Evolutionary conservation across 2,888 invertebrate genomes (phyloP).

Genomic region (Eristalinus aeneus): DNA sequence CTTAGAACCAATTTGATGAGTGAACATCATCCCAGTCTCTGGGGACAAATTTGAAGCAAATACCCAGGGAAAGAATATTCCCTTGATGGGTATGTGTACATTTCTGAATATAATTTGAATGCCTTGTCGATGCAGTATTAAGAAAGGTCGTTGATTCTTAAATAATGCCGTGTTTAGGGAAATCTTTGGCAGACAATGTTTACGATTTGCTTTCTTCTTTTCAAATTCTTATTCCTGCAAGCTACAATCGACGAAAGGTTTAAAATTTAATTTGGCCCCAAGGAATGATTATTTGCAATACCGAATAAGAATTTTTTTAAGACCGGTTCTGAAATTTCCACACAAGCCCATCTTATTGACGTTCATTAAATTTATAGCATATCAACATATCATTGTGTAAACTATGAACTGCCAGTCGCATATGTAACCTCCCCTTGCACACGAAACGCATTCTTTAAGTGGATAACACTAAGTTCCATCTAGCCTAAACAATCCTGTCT

Average conservation of each 20-base stretch:
- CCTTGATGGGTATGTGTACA: not conserved
- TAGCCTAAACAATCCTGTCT: not conserved
- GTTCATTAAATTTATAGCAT: too few species aligned
- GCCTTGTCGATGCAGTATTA: not conserved
- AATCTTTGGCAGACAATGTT: too few species aligned
- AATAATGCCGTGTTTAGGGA: not conserved
- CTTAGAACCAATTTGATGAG: not conserved
- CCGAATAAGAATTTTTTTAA: too few species aligned
- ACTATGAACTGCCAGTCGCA: not conserved
- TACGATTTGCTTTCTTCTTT: too few species aligned
- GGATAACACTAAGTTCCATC: not conserved
- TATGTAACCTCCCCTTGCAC: not conserved
- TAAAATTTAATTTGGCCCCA: too few species aligned
- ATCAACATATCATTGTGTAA: too few species aligned
- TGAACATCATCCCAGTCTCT: not conserved
- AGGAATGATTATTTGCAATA: too few species aligned
- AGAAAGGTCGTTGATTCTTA: not conserved
- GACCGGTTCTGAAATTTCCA: too few species aligned
- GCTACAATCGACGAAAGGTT: too few species aligned
- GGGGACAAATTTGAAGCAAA: not conserved
- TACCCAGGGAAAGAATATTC: not conserved
- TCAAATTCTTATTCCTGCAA: too few species aligned
- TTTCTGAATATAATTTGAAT: not conserved
- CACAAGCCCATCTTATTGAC: too few species aligned
- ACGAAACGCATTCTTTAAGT: not conserved